Evolutionary conservation across 2,113 vertebrate species (phyloP), one percentile per base, ranked within the genome.

Genomic region (Clarias batrachus): DNA sequence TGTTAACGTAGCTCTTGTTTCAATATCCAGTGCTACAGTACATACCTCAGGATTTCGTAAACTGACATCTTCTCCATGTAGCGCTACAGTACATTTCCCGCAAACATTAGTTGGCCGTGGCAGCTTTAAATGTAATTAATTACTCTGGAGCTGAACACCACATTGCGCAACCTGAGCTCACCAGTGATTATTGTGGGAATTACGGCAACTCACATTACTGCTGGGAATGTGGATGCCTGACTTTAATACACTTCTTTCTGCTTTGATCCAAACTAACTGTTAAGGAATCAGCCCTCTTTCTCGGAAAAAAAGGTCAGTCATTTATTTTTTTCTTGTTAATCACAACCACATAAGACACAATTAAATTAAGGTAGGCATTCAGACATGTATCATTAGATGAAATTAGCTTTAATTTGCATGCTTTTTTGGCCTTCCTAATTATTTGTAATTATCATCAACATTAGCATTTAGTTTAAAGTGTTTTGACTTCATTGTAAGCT

Each of bases 131-230:
- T 12, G 27, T 59, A 33, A 59, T 19, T 59, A n/a, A 59, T 79
- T 19, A 79, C 54, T 59, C 60, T 30, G 57, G 57, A 81, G 57
- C 21, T 3, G 30, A 81, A 41, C 19, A 7, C 19, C 78, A 60
- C 78, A 25, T 81, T 81, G 30, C 57, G 4, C 57, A 0, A 62
- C 62, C 57, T 25, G 78, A 62, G 14, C 78, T 81, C 30, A 23
- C 4, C 57, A 81, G 19, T 62, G 78, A 81, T 81, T 62, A 81
- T 13, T 81, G 57, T 25, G 11, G 30, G 78, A 81, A 81, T 81
- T 23, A 81, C 77, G 21, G 56, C 30, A 21, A 19, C 57, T 81
- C 57, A 41, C 14, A 62, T 62, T 62, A 41, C 57, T 81, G 56
- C 78, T 80, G 78, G 78, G 78, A 80, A 80, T 14, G 30, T 62